phyloP scores from a whole-genome alignment of 1,140 invertebrate species.

The Eurytemora carolleeae region DNA sequence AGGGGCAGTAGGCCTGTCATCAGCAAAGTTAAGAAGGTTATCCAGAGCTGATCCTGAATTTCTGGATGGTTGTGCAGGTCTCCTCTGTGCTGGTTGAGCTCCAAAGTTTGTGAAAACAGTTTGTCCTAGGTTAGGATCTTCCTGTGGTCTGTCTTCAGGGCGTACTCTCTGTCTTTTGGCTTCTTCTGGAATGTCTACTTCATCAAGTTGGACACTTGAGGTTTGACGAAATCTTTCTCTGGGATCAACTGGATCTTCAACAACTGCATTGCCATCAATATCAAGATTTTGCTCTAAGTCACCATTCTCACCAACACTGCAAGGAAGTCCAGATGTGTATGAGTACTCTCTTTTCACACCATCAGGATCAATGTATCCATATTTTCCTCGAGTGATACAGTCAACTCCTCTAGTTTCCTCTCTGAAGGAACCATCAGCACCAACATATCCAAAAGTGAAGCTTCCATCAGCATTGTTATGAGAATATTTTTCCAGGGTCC shows the following conservation, averaged over 20 bases:
- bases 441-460: conserved; percentile 72
- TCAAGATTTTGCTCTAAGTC: conserved; percentile 7
- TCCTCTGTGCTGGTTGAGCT: conserved; percentile 7
- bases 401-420: conserved; percentile 64
- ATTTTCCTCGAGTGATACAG: conserved; percentile 65
- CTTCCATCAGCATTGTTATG: conserved; percentile 36
- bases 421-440: conserved; percentile 69
- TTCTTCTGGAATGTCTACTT: conserved; percentile 18
- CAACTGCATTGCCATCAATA: background rate
- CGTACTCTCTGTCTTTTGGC: background rate
- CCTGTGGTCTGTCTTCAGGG: background rate
- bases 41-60: background rate
- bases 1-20: background rate
- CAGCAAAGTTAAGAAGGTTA: conserved; percentile 3
- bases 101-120: background rate
- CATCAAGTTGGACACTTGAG: conserved; percentile 14
- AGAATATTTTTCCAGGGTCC: conserved; percentile 21
- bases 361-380: conserved; percentile 67
- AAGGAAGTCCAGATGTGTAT: conserved; percentile 74
- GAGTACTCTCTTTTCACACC: conserved; percentile 68
- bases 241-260: conserved; percentile 13
- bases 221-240: conserved; percentile 15
- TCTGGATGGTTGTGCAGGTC: background rate
- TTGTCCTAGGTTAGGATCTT: background rate
- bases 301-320: conserved; percentile 44